Evolutionary conservation across 2,888 invertebrate species (phyloP).

Genomic region (Hyposoter dolosus): DNA sequence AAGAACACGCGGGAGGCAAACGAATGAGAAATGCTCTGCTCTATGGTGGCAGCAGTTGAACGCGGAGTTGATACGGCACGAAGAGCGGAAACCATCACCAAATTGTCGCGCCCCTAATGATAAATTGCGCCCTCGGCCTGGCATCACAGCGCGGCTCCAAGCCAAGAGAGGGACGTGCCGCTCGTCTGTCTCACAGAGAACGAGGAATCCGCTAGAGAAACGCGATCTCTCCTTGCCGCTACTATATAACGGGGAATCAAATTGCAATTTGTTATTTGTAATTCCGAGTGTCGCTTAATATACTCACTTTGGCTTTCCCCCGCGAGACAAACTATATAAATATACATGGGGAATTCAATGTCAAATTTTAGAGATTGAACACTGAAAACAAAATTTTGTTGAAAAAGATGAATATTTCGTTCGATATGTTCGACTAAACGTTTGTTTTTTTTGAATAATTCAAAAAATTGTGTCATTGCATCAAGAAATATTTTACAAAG

Average conservation of each 20-base stretch:
- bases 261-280: slow-evolving; percentile 85
- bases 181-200: slow-evolving; percentile 55
- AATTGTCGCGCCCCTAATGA: slow-evolving; percentile 85
- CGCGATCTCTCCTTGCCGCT: slow-evolving; percentile 60
- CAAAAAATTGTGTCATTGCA: no score
- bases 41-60: slow-evolving; percentile 56
- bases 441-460: no score
- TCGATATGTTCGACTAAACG: no score
- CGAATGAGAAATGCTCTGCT: slow-evolving; percentile 63
- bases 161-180: slow-evolving; percentile 66
- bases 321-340: slow-evolving; percentile 52
- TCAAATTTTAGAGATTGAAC: not conserved
- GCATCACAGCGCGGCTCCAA: slow-evolving; percentile 60
- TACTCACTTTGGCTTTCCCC: slow-evolving; percentile 77
- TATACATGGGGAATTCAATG: slow-evolving; percentile 26
- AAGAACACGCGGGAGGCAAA: no score
- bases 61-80: slow-evolving; percentile 66
- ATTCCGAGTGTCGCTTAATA: slow-evolving; percentile 85
- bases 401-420: no score
- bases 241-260: slow-evolving; percentile 82
- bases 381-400: not conserved
- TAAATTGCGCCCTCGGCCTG: slow-evolving; percentile 83
- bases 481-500: no score
- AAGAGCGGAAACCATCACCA: slow-evolving; percentile 77
- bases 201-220: slow-evolving; percentile 65